These are phyloP conservation scores for Invenusta paracnida DNA, from an alignment of 2,888 invertebrate species.

Conservation along the genomic window DNA sequence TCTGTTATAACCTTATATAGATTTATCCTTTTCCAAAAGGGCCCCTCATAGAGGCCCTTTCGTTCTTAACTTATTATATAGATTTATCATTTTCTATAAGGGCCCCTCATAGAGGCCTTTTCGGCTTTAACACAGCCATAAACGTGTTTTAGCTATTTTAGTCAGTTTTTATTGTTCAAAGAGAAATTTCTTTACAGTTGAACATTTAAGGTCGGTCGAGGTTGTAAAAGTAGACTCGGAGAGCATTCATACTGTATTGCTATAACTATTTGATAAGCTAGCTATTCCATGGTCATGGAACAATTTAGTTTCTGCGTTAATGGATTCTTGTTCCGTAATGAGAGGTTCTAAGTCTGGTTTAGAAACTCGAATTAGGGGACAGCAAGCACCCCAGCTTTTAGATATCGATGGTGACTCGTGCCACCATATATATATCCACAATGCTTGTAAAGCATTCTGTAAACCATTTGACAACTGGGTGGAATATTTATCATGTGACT, in stretches of 20 bases:
- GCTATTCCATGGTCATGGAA: constrained; percentile 48
- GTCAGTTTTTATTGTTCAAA: constrained; percentile 21
- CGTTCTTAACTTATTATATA: no score
- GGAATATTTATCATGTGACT: constrained; percentile 46
- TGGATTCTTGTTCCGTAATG: constrained; percentile 49
- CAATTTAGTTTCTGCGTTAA: constrained; percentile 48
- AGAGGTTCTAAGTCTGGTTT: no score
- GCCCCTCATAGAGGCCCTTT: no score
- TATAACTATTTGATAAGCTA: constrained; percentile 43
- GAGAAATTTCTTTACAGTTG: not conserved
- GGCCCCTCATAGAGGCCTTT: no score
- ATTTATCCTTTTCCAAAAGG: no score
- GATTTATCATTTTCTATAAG: no score
- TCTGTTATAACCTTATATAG: no score
- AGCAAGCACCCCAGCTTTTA: constrained; percentile 48
- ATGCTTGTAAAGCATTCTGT: constrained; percentile 48
- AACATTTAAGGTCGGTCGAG: constrained; percentile 39
- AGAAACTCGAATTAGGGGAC: constrained; percentile 42
- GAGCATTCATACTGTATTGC: constrained; percentile 8
- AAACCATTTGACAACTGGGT: constrained; percentile 46
- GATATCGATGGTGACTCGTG: constrained; percentile 49
- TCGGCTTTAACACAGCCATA: no score
- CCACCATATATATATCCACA: constrained; percentile 49
- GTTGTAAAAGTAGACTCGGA: constrained; percentile 43
- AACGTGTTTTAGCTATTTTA: constrained; percentile 45